Conservation (phyloP, 2,113 vertebrate species). For the Crotalus horridus region DNA sequence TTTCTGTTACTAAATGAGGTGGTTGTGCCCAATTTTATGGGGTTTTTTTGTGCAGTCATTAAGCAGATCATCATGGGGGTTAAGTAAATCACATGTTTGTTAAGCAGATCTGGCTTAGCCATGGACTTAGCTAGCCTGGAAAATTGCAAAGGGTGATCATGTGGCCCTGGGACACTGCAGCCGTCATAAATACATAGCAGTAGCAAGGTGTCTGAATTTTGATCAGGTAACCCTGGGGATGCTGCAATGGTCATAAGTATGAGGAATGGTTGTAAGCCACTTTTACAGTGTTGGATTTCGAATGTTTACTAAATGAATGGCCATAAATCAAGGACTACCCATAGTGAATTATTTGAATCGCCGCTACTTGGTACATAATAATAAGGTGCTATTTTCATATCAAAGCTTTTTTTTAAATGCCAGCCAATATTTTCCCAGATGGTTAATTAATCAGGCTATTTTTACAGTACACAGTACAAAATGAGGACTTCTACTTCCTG, state of each 20-base stretch:
- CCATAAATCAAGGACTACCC: too few species aligned
- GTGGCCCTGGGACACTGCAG: not conserved
- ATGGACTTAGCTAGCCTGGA: not conserved
- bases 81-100: not conserved
- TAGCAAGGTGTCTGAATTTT: not conserved
- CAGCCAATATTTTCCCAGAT: constrained; percentile 23
- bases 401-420: not conserved
- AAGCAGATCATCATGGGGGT: not conserved
- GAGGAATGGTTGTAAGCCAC: not conserved
- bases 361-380: not conserved
- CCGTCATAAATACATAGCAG: not conserved
- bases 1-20: not conserved
- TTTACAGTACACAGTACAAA: constrained; percentile 36
- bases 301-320: not conserved
- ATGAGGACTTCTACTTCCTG: constrained; percentile 43
- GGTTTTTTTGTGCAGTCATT: not conserved
- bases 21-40: not conserved
- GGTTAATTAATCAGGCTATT: constrained; percentile 53
- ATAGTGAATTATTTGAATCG: constrained; percentile 8
- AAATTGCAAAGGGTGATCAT: not conserved
- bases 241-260: not conserved
- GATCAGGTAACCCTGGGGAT: not conserved
- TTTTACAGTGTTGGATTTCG: not conserved
- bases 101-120: not conserved
- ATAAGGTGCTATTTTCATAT: constrained; percentile 19